These are phyloP conservation scores for Megalops cyprinoides DNA, from an alignment of 2,797 vertebrate genomes.

Conservation along the genomic window DNA sequence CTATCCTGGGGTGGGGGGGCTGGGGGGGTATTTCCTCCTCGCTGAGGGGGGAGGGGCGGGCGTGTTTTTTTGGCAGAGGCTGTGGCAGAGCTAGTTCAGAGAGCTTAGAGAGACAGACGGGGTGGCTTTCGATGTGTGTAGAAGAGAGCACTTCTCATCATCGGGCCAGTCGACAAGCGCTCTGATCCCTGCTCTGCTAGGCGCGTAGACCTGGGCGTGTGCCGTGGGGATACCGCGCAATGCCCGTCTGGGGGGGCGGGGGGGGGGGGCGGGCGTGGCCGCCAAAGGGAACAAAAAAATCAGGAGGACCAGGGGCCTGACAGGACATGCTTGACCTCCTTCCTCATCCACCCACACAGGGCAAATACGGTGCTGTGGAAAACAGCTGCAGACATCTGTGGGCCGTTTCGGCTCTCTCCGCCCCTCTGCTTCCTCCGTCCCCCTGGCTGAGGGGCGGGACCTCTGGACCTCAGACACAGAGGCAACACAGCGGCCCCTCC, in stretches of 20 bases:
- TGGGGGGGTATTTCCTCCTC: neutral
- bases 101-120: neutral
- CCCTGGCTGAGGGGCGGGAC: neutral
- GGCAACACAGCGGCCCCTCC: neutral
- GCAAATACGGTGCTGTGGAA: neutral
- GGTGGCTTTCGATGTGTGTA: neutral
- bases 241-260: neutral
- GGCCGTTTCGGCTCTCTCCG: neutral
- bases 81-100: neutral
- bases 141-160: too few species aligned
- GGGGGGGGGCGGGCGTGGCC: neutral
- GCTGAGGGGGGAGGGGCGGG: neutral
- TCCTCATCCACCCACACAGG: neutral
- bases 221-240: neutral
- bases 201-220: too few species aligned
- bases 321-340: conserved; percentile 7
- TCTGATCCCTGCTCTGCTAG: too few species aligned
- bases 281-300: neutral
- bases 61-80: neutral
- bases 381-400: conserved; percentile 29
- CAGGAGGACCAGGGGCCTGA: neutral
- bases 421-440: neutral
- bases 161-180: too few species aligned
- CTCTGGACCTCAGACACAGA: too few species aligned
- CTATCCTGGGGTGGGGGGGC: neutral